Conservation (phyloP, 2,797 vertebrate genomes). For the Helarctos malayanus region DNA sequence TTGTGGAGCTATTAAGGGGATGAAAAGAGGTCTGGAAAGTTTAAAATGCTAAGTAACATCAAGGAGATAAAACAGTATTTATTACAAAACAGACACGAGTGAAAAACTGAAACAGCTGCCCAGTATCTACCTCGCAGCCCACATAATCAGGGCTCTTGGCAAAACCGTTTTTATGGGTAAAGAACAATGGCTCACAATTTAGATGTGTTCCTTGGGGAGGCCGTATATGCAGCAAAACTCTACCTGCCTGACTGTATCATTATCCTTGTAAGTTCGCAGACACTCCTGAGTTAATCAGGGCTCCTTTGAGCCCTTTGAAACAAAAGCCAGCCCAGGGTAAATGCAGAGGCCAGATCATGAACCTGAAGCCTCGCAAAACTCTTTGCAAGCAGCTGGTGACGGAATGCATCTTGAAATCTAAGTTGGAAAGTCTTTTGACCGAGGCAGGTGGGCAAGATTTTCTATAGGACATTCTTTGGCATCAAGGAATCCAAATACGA, state of each 20-base stretch:
- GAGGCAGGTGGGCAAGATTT: constrained; percentile 19
- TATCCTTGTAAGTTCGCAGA: neutral
- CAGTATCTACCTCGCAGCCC: neutral
- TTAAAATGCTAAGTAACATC: constrained; percentile 56
- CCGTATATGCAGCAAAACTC: neutral
- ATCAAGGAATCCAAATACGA: neutral
- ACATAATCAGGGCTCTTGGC: neutral
- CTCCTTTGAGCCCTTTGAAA: neutral
- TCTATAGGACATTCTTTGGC: neutral
- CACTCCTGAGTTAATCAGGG: neutral
- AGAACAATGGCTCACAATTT: constrained; percentile 32
- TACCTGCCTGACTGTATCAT: neutral
- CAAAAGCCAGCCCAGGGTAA: constrained; percentile 6
- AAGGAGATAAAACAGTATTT: constrained; percentile 51
- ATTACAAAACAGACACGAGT: constrained; percentile 7
- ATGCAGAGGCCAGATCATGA: neutral
- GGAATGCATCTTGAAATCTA: neutral
- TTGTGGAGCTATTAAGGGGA: constrained; percentile 24
- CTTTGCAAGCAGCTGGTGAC: constrained; percentile 4
- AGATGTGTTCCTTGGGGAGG: neutral
- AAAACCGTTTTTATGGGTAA: neutral
- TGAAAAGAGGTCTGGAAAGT: constrained; percentile 54
- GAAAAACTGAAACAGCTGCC: neutral
- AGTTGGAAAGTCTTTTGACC: constrained; percentile 15
- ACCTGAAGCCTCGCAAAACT: neutral